phyloP scores from a whole-genome alignment of 2,797 vertebrate species.

The Hippoglossus hippoglossus region DNA sequence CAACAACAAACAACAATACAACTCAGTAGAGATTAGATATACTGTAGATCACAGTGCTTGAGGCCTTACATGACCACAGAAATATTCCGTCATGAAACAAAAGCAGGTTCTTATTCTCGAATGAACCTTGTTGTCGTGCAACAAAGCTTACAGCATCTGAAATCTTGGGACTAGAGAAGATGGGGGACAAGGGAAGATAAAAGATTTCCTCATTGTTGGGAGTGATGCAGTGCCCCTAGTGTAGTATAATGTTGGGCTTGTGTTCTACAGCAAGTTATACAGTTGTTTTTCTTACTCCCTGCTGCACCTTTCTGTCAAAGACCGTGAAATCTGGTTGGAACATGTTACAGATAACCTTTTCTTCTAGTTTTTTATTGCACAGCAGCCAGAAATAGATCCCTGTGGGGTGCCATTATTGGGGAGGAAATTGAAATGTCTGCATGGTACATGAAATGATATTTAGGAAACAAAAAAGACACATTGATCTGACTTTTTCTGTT shows the following conservation, averaged over 20 bases:
- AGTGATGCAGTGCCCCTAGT: slow-evolving; percentile 39
- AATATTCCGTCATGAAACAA: slow-evolving; percentile 70
- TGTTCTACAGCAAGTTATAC: slow-evolving; percentile 45
- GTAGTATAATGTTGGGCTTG: slow-evolving; percentile 42
- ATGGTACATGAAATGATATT: slow-evolving; percentile 39
- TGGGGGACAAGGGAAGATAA: slow-evolving; percentile 66
- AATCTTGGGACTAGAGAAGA: slow-evolving; percentile 58
- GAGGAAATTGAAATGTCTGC: slow-evolving; percentile 61
- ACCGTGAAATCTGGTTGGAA: slow-evolving; percentile 54
- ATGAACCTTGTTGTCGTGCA: slow-evolving; percentile 64
- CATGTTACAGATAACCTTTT: slow-evolving; percentile 52
- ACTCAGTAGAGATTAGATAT: slow-evolving; percentile 54
- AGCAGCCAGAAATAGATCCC: slow-evolving; percentile 36
- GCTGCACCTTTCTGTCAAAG: slow-evolving; percentile 49
- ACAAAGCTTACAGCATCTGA: slow-evolving; percentile 53
- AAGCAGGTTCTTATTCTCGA: slow-evolving; percentile 66
- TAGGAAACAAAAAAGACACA: slow-evolving; percentile 1
- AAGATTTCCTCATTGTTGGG: slow-evolving; percentile 62
- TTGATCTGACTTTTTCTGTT: slow-evolving; percentile 50
- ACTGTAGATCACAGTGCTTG: slow-evolving; percentile 33
- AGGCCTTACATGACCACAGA: slow-evolving; percentile 65
- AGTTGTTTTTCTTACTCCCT: slow-evolving; percentile 62
- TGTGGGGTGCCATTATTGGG: slow-evolving; percentile 21
- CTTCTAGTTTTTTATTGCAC: slow-evolving; percentile 17
- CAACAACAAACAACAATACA: slow-evolving; percentile 57